These are phyloP conservation scores for Sclerurus mexicanus DNA, from an alignment of 2,113 vertebrate species.

Conservation along the genomic window DNA sequence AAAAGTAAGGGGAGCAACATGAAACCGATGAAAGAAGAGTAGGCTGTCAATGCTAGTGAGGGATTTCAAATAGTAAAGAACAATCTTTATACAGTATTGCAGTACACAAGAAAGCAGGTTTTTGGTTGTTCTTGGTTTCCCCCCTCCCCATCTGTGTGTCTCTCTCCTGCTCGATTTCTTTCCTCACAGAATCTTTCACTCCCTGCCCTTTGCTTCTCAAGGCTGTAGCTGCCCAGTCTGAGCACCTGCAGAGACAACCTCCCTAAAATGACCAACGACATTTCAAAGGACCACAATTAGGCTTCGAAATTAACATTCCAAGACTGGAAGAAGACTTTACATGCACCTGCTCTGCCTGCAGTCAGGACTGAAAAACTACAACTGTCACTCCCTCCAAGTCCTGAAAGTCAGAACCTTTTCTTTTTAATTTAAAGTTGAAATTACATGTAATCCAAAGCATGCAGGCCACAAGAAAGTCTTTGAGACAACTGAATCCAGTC, in stretches of 20 bases:
- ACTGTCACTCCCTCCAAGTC: not conserved
- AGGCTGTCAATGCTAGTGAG: not conserved
- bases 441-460: not conserved
- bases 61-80: not conserved
- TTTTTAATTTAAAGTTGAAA: not conserved
- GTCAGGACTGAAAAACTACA: not conserved
- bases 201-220: not conserved
- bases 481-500: not conserved
- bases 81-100: not conserved
- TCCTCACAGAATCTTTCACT: not conserved
- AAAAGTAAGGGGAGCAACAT: not conserved
- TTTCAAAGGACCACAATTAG: not conserved
- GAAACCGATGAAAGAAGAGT: not conserved
- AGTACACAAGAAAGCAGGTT: not conserved
- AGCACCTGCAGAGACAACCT: not conserved
- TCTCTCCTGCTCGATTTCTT: not conserved
- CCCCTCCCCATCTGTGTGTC: too few relatives aligned
- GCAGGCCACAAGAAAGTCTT: not conserved
- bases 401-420: not conserved
- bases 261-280: not conserved
- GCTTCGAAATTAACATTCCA: not conserved
- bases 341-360: not conserved
- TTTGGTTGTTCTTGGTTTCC: not conserved
- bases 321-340: not conserved
- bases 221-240: not conserved